Conservation (phyloP, 2,113 vertebrate genomes). For the Tachysurus vachellii region DNA sequence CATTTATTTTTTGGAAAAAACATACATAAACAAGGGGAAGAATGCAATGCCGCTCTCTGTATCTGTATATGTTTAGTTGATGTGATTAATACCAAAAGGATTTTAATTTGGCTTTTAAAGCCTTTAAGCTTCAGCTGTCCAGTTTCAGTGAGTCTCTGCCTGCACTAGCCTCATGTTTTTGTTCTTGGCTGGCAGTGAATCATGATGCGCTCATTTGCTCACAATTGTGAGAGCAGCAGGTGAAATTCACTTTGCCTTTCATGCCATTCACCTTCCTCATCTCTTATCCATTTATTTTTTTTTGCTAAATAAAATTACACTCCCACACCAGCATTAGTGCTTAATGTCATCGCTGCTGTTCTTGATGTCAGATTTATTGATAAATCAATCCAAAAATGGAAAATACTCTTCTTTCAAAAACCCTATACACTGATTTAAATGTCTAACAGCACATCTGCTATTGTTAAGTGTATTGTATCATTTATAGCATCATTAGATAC, state of each 20-base stretch:
- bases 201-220: not conserved
- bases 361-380: not conserved
- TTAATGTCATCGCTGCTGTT: not conserved
- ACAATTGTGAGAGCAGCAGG: not conserved
- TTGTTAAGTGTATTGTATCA: not conserved
- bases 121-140: not conserved
- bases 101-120: too few relatives aligned
- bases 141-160: not conserved
- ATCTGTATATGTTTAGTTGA: too few relatives aligned
- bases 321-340: not conserved
- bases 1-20: too few relatives aligned
- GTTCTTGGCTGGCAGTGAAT: not conserved
- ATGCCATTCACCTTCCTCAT: not conserved
- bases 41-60: too few relatives aligned
- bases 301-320: not conserved
- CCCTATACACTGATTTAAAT: not conserved
- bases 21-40: too few relatives aligned
- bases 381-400: not conserved
- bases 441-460: not conserved
- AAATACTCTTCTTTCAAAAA: not conserved
- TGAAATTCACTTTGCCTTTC: not conserved
- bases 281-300: not conserved
- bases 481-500: not conserved
- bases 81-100: too few relatives aligned
- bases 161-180: not conserved